These are phyloP conservation scores for Otus scops DNA, from an alignment of 2,797 vertebrate genomes.

Conservation along the genomic window DNA sequence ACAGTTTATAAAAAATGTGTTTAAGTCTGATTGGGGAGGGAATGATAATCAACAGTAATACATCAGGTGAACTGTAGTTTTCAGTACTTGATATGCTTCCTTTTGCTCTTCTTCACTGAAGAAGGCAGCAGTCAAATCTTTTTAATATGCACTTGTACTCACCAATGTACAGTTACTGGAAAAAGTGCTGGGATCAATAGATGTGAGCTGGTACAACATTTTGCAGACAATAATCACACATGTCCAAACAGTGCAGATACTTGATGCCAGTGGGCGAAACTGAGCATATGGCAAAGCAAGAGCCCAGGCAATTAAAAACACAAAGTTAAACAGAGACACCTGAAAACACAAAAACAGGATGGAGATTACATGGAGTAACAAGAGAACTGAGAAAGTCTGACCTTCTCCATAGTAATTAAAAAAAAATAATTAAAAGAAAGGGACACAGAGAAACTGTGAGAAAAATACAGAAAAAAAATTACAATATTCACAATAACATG, in stretches of 20 bases:
- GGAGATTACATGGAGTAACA: slow-evolving; percentile 33
- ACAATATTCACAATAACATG: background rate
- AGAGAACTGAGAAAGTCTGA: background rate
- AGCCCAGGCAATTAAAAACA: slow-evolving; percentile 94
- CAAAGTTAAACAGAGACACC: slow-evolving; percentile 96
- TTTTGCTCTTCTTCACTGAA: slow-evolving; percentile 6
- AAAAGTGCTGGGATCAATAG: slow-evolving; percentile 82
- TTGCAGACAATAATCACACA: slow-evolving; percentile 97
- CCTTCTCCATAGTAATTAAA: background rate
- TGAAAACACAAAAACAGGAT: slow-evolving; percentile 72
- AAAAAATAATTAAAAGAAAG: background rate
- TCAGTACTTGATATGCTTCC: background rate
- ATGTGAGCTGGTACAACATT: slow-evolving; percentile 95
- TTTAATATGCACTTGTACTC: slow-evolving; percentile 56
- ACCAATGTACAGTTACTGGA: slow-evolving; percentile 86
- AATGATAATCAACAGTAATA: background rate
- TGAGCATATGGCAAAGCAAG: slow-evolving; percentile 94
- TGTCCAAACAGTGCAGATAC: slow-evolving; percentile 94
- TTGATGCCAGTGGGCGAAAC: slow-evolving; percentile 90
- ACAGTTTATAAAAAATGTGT: background rate
- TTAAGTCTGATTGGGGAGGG: background rate
- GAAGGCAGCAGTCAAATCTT: background rate
- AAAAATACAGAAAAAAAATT: background rate
- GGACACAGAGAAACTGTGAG: background rate
- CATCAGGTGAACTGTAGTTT: background rate